Conservation (phyloP, 1,140 invertebrate genomes). For the Rhynchophorus ferrugineus region DNA sequence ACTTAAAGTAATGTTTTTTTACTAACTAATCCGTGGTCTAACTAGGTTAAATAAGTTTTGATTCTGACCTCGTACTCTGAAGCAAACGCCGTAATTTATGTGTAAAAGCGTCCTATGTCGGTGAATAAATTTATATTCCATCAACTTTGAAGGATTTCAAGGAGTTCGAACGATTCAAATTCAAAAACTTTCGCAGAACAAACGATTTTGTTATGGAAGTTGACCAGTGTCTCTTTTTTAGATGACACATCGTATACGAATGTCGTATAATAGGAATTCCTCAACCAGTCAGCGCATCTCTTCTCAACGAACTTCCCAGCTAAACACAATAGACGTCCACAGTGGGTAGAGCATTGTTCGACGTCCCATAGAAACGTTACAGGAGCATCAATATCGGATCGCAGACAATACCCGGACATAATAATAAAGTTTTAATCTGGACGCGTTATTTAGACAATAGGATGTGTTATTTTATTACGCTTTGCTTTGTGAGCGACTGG, state of each 20-base stretch:
- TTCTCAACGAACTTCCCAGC: neutral
- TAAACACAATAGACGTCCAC: neutral
- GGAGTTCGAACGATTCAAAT: no score
- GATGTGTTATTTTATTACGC: conserved; percentile 9
- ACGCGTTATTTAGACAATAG: conserved; percentile 7
- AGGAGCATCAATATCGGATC: conserved; percentile 7
- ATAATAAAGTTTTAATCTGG: conserved; percentile 10
- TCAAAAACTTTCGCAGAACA: no score
- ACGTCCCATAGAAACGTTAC: conserved; percentile 8
- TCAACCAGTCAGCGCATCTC: neutral
- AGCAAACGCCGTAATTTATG: no score
- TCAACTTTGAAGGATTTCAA: no score
- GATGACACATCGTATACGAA: neutral
- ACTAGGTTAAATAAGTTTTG: no score
- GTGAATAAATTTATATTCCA: no score
- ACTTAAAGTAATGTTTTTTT: no score
- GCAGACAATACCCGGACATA: conserved; percentile 9
- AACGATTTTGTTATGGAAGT: no score
- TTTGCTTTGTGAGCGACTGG: conserved; percentile 7
- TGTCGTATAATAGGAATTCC: neutral
- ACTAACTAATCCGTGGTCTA: no score
- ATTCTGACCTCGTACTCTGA: no score
- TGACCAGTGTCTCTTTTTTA: no score
- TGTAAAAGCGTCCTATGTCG: no score
- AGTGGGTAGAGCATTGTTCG: conserved; percentile 5